These are phyloP conservation scores for Grammomys dolichurus DNA, from an alignment of 2,113 vertebrate species.

Conservation along the genomic window DNA sequence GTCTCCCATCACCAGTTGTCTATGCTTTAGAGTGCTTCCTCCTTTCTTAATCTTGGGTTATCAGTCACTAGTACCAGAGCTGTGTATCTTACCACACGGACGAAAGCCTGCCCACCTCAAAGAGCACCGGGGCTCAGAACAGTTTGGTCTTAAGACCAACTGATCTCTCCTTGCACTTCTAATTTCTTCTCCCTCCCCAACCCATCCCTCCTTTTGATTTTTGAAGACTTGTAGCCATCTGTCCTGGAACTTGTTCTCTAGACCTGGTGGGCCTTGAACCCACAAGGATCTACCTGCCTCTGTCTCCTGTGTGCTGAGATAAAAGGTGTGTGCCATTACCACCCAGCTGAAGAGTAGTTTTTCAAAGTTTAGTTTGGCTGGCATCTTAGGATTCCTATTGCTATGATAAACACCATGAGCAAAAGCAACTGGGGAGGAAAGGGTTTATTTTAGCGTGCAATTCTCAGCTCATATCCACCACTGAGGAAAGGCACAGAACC, in stretches of 20 bases:
- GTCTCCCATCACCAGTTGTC: neutral
- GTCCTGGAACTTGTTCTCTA: neutral
- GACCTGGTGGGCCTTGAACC: neutral
- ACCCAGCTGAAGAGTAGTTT: neutral
- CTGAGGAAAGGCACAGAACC: too few species aligned
- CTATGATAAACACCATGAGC: neutral
- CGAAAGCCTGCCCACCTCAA: neutral
- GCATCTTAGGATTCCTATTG: neutral
- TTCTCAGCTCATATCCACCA: neutral
- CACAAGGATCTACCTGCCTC: neutral
- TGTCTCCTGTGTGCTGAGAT: neutral
- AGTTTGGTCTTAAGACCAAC: neutral
- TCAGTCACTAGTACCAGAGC: neutral
- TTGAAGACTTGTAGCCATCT: neutral
- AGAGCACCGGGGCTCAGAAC: neutral
- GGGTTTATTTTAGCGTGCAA: neutral
- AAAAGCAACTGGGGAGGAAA: neutral
- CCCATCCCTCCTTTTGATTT: neutral
- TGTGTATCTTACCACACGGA: neutral
- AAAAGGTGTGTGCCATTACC: neutral
- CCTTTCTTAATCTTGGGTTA: neutral
- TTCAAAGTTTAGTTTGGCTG: neutral
- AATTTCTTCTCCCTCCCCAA: neutral
- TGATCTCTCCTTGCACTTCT: conserved; percentile 14
- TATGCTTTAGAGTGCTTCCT: neutral